Evolutionary conservation across 1,140 invertebrate genomes (phyloP).

Genomic region (Argopecten irradians): DNA sequence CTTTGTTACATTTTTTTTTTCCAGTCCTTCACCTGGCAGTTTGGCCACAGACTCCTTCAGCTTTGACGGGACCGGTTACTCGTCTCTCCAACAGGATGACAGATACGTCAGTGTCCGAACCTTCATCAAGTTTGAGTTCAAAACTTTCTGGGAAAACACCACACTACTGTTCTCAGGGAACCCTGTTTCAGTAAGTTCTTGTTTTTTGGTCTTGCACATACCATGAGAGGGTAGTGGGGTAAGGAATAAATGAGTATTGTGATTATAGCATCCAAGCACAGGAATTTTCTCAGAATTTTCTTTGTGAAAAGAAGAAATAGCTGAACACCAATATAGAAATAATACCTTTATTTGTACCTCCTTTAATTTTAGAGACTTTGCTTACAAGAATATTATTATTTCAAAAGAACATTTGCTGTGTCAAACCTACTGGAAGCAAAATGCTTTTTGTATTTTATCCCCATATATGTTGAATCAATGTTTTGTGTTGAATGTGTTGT

Average conservation of each 20-base stretch:
- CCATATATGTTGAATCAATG: no score
- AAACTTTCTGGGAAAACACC: conserved; percentile 92
- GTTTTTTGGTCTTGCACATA: not conserved
- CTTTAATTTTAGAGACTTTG: not conserved
- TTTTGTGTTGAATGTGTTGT: not conserved
- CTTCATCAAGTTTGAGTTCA: conserved; percentile 88
- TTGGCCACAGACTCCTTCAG: conserved; percentile 80
- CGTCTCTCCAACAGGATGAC: conserved; percentile 80
- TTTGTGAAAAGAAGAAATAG: conserved; percentile 28
- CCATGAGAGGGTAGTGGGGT: no score
- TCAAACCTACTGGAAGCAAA: no score
- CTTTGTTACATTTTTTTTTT: conserved; percentile 55
- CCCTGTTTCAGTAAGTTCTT: conserved; percentile 74
- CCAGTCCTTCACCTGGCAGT: conserved; percentile 79
- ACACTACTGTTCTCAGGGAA: conserved; percentile 90
- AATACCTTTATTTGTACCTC: not conserved
- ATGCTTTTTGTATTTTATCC: no score
- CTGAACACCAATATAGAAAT: not conserved
- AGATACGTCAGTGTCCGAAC: conserved; percentile 85
- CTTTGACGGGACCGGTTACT: conserved; percentile 89
- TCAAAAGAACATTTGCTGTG: no score
- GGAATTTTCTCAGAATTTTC: conserved; percentile 43
- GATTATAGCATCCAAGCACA: conserved; percentile 61
- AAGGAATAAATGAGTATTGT: no score
- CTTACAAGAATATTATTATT: not conserved